phyloP scores from a whole-genome alignment of 2,113 vertebrate species.

The Microtus ochrogaster region DNA sequence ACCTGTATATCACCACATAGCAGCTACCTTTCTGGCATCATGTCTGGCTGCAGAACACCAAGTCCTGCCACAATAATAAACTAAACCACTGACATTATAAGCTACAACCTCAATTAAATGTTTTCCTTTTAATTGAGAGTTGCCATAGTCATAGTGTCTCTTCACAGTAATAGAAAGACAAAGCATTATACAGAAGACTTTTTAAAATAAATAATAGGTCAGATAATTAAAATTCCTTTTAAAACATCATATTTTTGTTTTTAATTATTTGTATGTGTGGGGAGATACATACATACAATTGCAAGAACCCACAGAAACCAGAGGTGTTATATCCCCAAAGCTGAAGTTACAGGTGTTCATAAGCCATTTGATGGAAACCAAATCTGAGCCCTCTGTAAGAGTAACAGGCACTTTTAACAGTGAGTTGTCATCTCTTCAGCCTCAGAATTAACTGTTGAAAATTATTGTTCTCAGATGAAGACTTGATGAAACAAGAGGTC shows the following conservation, averaged over 20 bases:
- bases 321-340: neutral
- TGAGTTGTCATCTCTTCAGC: neutral
- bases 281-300: neutral
- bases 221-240: neutral
- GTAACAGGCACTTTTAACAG: neutral
- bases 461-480: neutral
- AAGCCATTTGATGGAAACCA: neutral
- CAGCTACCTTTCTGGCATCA: no score
- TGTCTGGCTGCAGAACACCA: no score
- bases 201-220: neutral
- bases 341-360: neutral
- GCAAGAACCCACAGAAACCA: neutral
- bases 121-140: no score
- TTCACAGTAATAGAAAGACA: no score
- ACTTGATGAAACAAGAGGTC: no score
- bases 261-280: neutral
- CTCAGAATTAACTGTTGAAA: neutral
- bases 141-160: no score
- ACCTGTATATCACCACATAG: no score
- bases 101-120: no score
- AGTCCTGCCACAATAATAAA: neutral
- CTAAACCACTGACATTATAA: no score
- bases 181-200: neutral
- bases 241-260: neutral
- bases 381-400: neutral